These are phyloP conservation scores for Neodontobutis hainanensis DNA, from an alignment of 2,113 vertebrate species.

Conservation along the genomic window DNA sequence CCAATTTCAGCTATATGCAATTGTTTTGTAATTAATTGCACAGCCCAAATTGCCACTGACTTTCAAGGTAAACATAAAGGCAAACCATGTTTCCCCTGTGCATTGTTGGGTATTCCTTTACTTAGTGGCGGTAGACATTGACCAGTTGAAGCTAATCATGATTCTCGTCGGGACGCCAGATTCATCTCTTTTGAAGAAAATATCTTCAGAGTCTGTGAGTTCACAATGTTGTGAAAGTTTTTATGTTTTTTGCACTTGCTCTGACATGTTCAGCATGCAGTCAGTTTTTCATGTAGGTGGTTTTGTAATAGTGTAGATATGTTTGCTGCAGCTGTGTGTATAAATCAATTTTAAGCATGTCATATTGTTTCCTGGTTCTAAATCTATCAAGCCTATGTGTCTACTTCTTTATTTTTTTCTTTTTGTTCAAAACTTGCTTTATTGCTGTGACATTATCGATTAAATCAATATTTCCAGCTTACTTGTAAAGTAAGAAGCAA, in stretches of 20 bases:
- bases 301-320: not conserved
- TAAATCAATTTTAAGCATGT: constrained; percentile 7
- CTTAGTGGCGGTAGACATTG: constrained; percentile 96
- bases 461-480: not conserved
- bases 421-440: constrained; percentile 37
- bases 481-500: constrained; percentile 40
- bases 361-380: constrained; percentile 24
- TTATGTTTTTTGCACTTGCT: constrained; percentile 47
- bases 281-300: not conserved
- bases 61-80: too few species aligned
- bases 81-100: constrained; percentile 13
- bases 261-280: constrained; percentile 9
- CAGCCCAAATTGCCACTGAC: constrained; percentile 10
- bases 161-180: constrained; percentile 98
- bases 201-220: constrained; percentile 99
- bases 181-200: constrained; percentile 98
- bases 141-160: constrained; percentile 99
- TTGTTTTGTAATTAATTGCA: not conserved
- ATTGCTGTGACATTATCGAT: constrained; percentile 8
- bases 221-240: constrained; percentile 77
- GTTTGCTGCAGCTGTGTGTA: not conserved
- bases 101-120: constrained; percentile 90
- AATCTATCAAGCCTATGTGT: constrained; percentile 2
- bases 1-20: too few species aligned
- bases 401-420: constrained; percentile 24